Conservation (phyloP, 1,140 invertebrate species). For the Drosophila persimilis region DNA sequence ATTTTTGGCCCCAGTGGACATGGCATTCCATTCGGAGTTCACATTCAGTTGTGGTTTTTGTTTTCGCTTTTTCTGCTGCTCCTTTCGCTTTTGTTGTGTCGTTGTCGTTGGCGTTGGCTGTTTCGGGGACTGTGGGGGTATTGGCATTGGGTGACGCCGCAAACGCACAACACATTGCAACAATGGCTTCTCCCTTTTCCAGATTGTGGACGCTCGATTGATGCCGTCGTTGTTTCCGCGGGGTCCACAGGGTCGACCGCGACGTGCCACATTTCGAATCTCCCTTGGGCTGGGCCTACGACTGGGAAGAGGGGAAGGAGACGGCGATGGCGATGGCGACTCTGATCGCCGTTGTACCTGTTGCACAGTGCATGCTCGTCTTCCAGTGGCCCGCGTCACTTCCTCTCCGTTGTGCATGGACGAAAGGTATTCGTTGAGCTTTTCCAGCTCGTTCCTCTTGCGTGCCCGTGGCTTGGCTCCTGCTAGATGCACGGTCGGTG, state of each 20-base stretch:
- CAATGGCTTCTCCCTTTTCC: too few relatives aligned
- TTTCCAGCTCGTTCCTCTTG: conserved; percentile 84
- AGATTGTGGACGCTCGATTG: conserved; percentile 6
- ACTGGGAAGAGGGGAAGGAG: not conserved
- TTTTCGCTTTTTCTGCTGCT: not conserved
- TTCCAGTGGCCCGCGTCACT: conserved; percentile 84
- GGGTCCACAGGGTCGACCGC: conserved; percentile 28
- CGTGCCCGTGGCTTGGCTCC: conserved; percentile 2
- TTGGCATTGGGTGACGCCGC: too few relatives aligned
- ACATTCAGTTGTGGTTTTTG: conserved; percentile 11
- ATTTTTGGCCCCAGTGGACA: conserved; percentile 3
- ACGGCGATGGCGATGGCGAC: not conserved
- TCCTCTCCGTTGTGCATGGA: conserved; percentile 84
- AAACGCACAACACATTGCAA: too few relatives aligned
- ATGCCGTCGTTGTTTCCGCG: not conserved
- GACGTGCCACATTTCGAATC: conserved; percentile 52
- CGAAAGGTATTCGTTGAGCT: conserved; percentile 86
- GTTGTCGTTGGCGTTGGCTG: not conserved
- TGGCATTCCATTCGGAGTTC: conserved; percentile 49
- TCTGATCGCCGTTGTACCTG: not conserved
- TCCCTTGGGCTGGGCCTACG: not conserved
- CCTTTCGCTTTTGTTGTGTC: not conserved
- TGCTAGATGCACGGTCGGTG: too few relatives aligned
- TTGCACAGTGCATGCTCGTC: conserved; percentile 79
- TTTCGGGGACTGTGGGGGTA: too few relatives aligned